These are phyloP conservation scores for Arge pagana DNA, from an alignment of 2,888 invertebrate species.

Conservation along the genomic window DNA sequence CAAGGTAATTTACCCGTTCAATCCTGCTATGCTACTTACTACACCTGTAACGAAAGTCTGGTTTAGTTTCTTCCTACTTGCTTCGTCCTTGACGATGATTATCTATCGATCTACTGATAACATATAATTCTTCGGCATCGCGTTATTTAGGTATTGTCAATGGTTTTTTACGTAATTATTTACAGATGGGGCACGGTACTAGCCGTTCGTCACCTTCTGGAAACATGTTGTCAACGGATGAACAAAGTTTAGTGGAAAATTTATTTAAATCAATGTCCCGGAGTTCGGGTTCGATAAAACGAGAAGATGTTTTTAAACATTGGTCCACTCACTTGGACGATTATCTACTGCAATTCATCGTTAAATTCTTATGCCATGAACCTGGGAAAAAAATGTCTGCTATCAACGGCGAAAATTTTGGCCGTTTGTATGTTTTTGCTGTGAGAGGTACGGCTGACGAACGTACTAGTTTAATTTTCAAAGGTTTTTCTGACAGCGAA, in stretches of 20 bases:
- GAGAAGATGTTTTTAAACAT: slow-evolving; percentile 56
- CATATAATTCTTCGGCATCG: no score
- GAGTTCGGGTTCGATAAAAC: slow-evolving; percentile 55
- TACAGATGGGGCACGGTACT: slow-evolving; percentile 55
- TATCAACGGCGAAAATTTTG: slow-evolving; percentile 54
- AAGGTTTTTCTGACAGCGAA: slow-evolving; percentile 51
- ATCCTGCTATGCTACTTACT: no score
- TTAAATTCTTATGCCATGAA: slow-evolving; percentile 53
- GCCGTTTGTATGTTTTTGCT: slow-evolving; percentile 50
- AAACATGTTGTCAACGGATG: slow-evolving; percentile 52
- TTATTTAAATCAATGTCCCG: slow-evolving; percentile 56
- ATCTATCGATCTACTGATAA: no score
- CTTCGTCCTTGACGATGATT: no score
- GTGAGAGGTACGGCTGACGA: slow-evolving; percentile 53
- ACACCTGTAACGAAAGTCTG: no score
- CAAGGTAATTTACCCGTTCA: no score
- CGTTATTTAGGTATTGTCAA: no score
- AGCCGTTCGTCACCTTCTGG: slow-evolving; percentile 51
- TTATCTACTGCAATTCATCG: slow-evolving; percentile 49
- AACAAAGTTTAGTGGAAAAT: slow-evolving; percentile 52
- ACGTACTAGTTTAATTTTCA: slow-evolving; percentile 47
- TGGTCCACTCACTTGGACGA: slow-evolving; percentile 55
- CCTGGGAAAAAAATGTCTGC: slow-evolving; percentile 51
- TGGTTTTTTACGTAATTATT: no score
- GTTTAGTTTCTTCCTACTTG: no score